Evolutionary conservation across 92 coral and sea anemone species (phyloP).

Genomic region (Porites cylindrica): DNA sequence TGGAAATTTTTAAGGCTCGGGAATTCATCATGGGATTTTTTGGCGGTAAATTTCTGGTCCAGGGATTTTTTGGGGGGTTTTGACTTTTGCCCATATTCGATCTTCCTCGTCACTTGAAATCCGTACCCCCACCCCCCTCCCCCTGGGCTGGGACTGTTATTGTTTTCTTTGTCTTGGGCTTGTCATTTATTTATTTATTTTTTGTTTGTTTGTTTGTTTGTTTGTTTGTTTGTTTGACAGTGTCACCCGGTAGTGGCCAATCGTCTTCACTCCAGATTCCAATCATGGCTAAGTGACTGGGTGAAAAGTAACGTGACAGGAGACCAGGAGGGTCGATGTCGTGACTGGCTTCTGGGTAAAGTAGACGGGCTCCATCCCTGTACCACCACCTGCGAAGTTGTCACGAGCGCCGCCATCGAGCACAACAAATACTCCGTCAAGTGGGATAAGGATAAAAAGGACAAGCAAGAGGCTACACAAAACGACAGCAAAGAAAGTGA

Average conservation of each 20-base stretch:
- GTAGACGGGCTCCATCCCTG: conserved; percentile 92
- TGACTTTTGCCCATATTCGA: too few species aligned
- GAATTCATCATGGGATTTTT: too few species aligned
- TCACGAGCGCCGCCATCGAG: conserved; percentile 71
- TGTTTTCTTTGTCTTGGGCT: too few species aligned
- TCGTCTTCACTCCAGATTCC: conserved; percentile 86
- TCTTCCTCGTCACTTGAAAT: too few species aligned
- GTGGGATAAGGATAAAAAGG: conserved; percentile 60
- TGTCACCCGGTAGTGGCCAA: conserved; percentile 85
- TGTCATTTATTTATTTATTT: conserved; percentile 5
- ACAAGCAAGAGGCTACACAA: conserved; percentile 9
- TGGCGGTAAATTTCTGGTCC: too few species aligned
- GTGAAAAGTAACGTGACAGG: conserved; percentile 77
- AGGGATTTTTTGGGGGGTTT: too few species aligned
- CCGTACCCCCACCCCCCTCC: not conserved
- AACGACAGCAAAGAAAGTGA: conserved; percentile 25
- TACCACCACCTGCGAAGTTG: conserved; percentile 78
- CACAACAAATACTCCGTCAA: conserved; percentile 89
- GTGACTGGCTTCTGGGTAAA: conserved; percentile 93
- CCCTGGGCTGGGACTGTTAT: not conserved
- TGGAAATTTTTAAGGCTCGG: too few species aligned
- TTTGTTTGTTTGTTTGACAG: conserved; percentile 57
- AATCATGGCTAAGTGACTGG: conserved; percentile 90
- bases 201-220: not conserved
- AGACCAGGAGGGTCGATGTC: conserved; percentile 82